Evolutionary conservation across 2,888 invertebrate species (phyloP).

Genomic region (Drepanosiphum platanoidis): DNA sequence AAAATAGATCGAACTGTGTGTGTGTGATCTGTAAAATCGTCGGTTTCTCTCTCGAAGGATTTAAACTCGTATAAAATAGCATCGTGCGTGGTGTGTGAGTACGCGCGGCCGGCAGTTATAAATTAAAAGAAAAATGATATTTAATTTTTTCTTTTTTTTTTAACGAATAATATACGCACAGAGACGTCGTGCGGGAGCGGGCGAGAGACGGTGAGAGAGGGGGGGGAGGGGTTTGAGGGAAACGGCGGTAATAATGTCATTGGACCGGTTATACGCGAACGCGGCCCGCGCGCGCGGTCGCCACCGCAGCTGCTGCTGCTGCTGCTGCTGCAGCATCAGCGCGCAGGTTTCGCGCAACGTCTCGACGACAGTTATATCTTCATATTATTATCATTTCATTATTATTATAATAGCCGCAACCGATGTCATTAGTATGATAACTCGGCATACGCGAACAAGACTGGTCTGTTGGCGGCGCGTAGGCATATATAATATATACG

Average conservation of each 20-base stretch:
- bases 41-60: no score
- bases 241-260: constrained; percentile 51
- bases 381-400: constrained; percentile 45
- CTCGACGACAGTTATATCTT: constrained; percentile 58
- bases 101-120: not conserved
- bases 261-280: constrained; percentile 57
- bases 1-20: no score
- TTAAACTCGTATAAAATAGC: no score
- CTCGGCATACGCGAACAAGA: not conserved
- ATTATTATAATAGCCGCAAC: constrained; percentile 42
- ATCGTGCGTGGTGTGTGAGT: no score
- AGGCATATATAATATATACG: not conserved
- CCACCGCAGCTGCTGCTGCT: constrained; percentile 13
- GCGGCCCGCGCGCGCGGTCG: constrained; percentile 31
- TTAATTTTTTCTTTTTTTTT: no score
- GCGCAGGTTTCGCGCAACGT: constrained; percentile 27
- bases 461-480: not conserved
- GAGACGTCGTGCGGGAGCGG: not conserved
- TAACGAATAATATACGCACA: not conserved
- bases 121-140: constrained; percentile 31
- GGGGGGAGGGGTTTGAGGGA: not conserved
- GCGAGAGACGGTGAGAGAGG: not conserved
- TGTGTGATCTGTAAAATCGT: no score
- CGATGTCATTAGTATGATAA: constrained; percentile 40
- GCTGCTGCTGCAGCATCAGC: no score